These are phyloP conservation scores for Lamprotornis superbus DNA, from an alignment of 2,113 vertebrate genomes.

Conservation along the genomic window DNA sequence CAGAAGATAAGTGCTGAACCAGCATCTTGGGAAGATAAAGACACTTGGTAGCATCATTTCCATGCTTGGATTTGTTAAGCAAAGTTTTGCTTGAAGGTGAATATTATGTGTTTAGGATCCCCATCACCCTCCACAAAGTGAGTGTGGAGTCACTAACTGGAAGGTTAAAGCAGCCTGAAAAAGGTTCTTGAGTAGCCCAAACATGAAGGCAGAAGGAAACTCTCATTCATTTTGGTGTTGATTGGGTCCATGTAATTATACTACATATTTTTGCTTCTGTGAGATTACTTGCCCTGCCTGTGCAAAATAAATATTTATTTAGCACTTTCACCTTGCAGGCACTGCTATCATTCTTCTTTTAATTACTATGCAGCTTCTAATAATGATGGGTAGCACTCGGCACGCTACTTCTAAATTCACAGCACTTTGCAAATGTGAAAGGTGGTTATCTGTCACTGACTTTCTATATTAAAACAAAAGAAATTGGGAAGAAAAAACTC, in stretches of 20 bases:
- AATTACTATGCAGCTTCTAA: neutral
- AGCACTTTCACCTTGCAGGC: neutral
- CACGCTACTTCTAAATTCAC: neutral
- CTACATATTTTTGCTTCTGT: neutral
- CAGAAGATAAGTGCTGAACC: neutral
- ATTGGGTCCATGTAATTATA: neutral
- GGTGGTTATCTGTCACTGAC: neutral
- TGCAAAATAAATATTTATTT: constrained; percentile 45
- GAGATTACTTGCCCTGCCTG: neutral
- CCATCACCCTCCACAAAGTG: neutral
- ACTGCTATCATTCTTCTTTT: constrained; percentile 16
- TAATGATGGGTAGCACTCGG: neutral
- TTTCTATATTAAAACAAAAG: neutral
- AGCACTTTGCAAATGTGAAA: neutral
- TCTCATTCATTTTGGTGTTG: neutral
- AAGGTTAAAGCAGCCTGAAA: neutral
- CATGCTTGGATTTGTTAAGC: neutral
- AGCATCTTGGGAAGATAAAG: neutral
- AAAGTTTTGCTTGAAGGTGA: neutral
- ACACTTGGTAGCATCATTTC: neutral
- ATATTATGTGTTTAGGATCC: neutral
- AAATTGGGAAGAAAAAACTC: neutral
- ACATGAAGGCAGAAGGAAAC: neutral
- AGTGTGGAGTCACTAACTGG: neutral
- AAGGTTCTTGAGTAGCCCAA: neutral